Percentiles rank a stretch among this genome's conserved stretches.
Evolutionary conservation across 2,797 vertebrate genomes (phyloP).

Genomic region (Gephyroberyx darwinii): DNA sequence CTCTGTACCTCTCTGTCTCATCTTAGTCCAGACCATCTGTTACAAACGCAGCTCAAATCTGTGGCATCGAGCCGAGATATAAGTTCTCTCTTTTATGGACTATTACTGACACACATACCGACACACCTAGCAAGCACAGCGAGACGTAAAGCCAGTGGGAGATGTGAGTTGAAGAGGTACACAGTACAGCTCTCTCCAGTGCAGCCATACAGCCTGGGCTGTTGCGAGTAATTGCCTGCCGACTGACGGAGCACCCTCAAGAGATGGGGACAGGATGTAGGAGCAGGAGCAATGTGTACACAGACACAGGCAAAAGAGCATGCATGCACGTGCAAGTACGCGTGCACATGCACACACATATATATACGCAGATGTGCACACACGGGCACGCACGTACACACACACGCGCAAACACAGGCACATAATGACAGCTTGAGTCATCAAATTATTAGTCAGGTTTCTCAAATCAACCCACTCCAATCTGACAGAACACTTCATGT

Average conservation of each 20-base stretch:
- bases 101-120: conserved; percentile 33
- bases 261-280: conserved; percentile 48
- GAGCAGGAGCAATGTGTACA: conserved; percentile 49
- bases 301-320: conserved; percentile 17
- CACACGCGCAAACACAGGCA: conserved; percentile 10
- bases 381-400: not conserved
- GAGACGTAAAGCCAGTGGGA: conserved; percentile 31
- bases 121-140: conserved; percentile 37
- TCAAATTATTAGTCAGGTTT: conserved; percentile 44
- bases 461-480: conserved; percentile 59
- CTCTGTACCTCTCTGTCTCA: conserved; percentile 61
- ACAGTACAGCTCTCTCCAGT: conserved; percentile 46
- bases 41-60: conserved; percentile 55
- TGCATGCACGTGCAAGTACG: conserved; percentile 32
- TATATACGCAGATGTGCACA: conserved; percentile 1
- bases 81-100: conserved; percentile 50
- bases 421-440: conserved; percentile 61
- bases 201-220: conserved; percentile 29
- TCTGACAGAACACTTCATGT: conserved; percentile 56
- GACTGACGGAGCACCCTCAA: conserved; percentile 47
- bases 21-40: conserved; percentile 79
- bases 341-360: conserved; percentile 14
- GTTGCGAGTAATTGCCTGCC: conserved; percentile 59
- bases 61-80: conserved; percentile 52
- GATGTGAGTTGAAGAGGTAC: conserved; percentile 63